phyloP scores from a whole-genome alignment of 2,797 vertebrate genomes.

The Epinephelus coioides region DNA sequence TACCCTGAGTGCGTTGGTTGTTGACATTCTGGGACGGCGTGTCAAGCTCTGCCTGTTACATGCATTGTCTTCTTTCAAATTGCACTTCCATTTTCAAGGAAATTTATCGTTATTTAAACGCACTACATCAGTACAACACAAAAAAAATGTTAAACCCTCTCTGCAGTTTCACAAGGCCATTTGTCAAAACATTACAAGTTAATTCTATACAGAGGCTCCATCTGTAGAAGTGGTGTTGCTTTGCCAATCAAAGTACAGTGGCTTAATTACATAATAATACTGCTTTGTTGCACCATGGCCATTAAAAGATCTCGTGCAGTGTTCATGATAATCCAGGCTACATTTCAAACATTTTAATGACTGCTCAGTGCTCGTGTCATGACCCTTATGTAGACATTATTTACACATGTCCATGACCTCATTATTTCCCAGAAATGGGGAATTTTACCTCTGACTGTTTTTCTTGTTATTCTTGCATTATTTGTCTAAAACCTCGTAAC shows the following conservation, averaged over 20 bases:
- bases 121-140: no score
- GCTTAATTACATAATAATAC: background rate
- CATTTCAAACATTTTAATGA: background rate
- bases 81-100: no score
- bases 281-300: background rate
- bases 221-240: background rate
- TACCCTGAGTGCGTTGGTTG: no score
- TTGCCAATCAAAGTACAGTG: conserved; percentile 1
- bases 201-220: background rate
- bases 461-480: background rate
- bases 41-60: no score
- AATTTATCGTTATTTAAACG: no score
- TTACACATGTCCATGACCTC: background rate
- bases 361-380: background rate
- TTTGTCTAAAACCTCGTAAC: background rate
- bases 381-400: background rate
- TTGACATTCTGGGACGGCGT: no score
- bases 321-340: background rate
- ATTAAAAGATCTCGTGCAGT: background rate
- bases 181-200: background rate
- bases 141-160: background rate
- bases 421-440: background rate
- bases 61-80: no score
- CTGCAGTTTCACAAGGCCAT: background rate
- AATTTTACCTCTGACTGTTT: background rate